These are phyloP conservation scores for Zaprionus lineosus DNA, from an alignment of 2,888 invertebrate genomes.

Conservation along the genomic window DNA sequence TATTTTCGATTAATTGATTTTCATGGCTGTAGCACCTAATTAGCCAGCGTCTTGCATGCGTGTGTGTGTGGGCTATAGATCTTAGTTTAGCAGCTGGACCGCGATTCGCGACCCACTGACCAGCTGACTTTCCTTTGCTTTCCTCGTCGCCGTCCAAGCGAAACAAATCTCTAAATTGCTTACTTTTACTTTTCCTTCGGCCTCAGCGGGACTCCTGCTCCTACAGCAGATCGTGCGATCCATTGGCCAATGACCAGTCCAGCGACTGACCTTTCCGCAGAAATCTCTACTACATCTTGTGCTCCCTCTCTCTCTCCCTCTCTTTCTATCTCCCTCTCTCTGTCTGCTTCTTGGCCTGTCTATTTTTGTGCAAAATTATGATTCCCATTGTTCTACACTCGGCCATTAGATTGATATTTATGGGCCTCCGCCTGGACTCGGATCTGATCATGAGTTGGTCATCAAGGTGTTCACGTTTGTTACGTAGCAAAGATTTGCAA, in stretches of 20 bases:
- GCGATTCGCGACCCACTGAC: conserved; percentile 32
- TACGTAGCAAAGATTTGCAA: neutral
- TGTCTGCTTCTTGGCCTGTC: too few species aligned
- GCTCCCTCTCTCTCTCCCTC: too few species aligned
- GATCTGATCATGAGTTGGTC: too few species aligned
- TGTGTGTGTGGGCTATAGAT: conserved; percentile 11
- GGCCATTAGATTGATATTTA: conserved; percentile 77
- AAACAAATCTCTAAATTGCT: conserved; percentile 71
- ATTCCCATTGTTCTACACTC: conserved; percentile 60
- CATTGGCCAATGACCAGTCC: conserved; percentile 29
- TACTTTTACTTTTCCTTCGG: conserved; percentile 65
- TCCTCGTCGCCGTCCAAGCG: conserved; percentile 51
- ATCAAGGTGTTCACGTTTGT: too few species aligned
- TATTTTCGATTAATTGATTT: conserved; percentile 71
- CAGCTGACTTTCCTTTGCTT: conserved; percentile 66
- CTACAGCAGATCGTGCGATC: conserved; percentile 7
- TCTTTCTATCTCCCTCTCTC: too few species aligned
- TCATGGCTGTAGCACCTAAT: conserved; percentile 57
- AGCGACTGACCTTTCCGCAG: conserved; percentile 52
- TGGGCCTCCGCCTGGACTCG: conserved; percentile 32
- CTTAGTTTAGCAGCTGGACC: conserved; percentile 40
- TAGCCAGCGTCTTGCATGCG: conserved; percentile 45
- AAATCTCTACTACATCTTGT: conserved; percentile 61
- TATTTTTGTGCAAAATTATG: conserved; percentile 61
- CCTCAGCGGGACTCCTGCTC: conserved; percentile 23